phyloP scores from a whole-genome alignment of 2,797 vertebrate genomes.

The Smutsia gigantea region DNA sequence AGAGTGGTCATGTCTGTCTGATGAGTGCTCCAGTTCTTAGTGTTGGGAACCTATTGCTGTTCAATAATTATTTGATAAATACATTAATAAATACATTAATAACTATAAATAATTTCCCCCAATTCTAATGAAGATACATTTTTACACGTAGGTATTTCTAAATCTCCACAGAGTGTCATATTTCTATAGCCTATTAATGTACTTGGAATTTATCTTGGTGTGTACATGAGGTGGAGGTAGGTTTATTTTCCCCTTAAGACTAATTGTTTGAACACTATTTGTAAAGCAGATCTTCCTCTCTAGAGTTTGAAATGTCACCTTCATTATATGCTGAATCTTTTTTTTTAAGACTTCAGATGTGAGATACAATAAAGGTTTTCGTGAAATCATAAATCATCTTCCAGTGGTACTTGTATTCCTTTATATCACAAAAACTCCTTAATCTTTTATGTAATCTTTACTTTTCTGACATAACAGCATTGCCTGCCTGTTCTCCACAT shows the following conservation, averaged over 20 bases:
- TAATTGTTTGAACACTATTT: background rate
- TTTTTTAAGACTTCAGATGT: background rate
- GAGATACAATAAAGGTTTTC: background rate
- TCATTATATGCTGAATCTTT: background rate
- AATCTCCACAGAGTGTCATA: background rate
- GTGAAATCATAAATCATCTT: background rate
- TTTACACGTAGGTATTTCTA: constrained; percentile 8
- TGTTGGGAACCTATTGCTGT: background rate
- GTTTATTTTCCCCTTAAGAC: background rate
- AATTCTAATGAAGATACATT: background rate
- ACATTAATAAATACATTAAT: background rate
- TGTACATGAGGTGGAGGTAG: background rate
- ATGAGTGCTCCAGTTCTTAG: background rate
- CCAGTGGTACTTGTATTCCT: background rate
- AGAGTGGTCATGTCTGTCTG: background rate
- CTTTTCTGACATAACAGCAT: background rate
- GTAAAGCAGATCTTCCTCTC: background rate
- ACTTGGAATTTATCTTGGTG: background rate
- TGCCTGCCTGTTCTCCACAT: background rate
- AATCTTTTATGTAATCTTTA: background rate
- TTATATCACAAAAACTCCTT: background rate
- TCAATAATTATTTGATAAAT: background rate
- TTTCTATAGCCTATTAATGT: background rate
- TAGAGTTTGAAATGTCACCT: background rate
- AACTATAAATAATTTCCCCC: background rate